Base-by-base conservation (phyloP, 2,797 vertebrate genomes). In the Neomorphus geoffroyi region DNA sequence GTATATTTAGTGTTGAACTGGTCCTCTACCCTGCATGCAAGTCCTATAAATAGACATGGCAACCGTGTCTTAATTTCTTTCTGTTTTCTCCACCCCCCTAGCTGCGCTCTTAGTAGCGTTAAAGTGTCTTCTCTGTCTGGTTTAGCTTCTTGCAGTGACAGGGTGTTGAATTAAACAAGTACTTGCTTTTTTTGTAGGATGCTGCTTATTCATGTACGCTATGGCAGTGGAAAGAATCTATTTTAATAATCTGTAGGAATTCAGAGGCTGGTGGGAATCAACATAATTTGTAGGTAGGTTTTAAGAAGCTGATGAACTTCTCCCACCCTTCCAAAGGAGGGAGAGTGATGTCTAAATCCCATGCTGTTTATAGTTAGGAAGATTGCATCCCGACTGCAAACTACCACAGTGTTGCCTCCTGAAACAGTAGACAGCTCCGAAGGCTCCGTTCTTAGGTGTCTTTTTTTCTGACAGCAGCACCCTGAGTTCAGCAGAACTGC, bases 361-460 rank as follows among this genome's bases (percentile, higher is more conserved):
- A 75, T 35, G 43, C 27, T 30, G 28, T 30, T 89, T 48, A 14
- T 2, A 43, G 15, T 23, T 77, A 10, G 0, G 3, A 33, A 45
- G 57, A 22, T 78, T 43, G 3, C 15, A 7, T 37, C 3, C 4
- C 0, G 3, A 22, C 45, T 56, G 39, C 39, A 35, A 79, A 10
- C 35, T 7, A 2, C 53, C 22, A 60, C 46, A 58, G 10, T 2
- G 6, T 33, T 79, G 37, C 46, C 57, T 93, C 28, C 92, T 94
- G 80, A 95, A 93, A 39, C 45, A 26, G 41, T 53, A 95, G 86
- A 94, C 61, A 90, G 83, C 86, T 94, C 78, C 86, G 83, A 53
- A 41, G 22, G 11, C 53, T 75, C 1, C 0, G 15, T 45, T 80
- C 28, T 70, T 58, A 2, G 0, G 0, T 12, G 37, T 14, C 8